Conservation (phyloP, 1,140 invertebrate species). For the Periplaneta americana region DNA sequence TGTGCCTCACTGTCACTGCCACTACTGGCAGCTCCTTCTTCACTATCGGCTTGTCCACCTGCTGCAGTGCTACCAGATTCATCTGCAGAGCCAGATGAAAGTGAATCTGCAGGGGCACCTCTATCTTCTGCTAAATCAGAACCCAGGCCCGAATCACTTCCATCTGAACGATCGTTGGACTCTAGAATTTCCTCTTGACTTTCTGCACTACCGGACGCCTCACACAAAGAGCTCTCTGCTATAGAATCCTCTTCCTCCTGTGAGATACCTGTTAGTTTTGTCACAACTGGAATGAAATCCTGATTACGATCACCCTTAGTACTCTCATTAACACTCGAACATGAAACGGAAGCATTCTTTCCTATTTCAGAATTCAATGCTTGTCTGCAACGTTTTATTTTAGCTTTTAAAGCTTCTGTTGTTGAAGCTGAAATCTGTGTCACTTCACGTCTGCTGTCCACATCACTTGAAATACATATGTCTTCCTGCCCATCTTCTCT, state of each 20-base stretch:
- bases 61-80: constrained; percentile 35
- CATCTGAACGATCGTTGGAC: constrained; percentile 54
- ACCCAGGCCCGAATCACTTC: constrained; percentile 73
- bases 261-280: not conserved
- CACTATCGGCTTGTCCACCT: constrained; percentile 21
- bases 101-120: not conserved
- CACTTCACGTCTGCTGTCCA: not conserved
- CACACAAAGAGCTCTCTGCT: constrained; percentile 5
- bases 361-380: not conserved
- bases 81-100: constrained; percentile 33
- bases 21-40: constrained; percentile 28
- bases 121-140: constrained; percentile 48
- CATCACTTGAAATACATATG: not conserved
- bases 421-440: not conserved
- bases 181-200: constrained; percentile 9
- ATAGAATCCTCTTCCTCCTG: constrained; percentile 12
- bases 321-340: not conserved
- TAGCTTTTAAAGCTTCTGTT: not conserved
- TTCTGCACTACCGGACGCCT: not conserved
- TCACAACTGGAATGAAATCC: not conserved
- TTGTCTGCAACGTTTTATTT: not conserved
- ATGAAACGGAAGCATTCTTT: not conserved
- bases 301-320: not conserved
- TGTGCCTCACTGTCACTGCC: constrained; percentile 47
- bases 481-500: not conserved